Percentiles rank a stretch among this genome's conserved stretches.
These are phyloP conservation scores for Liasis olivaceus DNA, from an alignment of 2,797 vertebrate species.

Conservation along the genomic window DNA sequence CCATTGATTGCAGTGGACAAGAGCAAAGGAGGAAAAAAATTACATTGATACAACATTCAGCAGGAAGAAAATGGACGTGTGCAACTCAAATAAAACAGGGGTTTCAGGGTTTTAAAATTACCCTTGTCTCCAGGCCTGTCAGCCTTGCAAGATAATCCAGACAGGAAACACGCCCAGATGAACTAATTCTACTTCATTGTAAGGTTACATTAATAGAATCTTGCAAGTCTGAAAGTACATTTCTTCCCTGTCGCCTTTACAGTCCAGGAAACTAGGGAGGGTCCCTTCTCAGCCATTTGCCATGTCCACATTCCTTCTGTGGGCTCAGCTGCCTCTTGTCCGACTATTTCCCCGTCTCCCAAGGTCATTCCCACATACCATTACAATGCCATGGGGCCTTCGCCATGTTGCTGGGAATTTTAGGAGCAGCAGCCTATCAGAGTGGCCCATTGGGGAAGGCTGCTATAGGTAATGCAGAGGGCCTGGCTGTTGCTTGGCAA, in stretches of 20 bases:
- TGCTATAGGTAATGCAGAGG: neutral
- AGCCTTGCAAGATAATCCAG: neutral
- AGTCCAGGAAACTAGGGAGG: too few relatives aligned
- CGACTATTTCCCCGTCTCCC: neutral
- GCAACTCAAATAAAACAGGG: neutral
- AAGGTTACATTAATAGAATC: neutral
- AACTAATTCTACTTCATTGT: neutral
- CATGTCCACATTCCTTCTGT: neutral
- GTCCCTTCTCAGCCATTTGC: neutral
- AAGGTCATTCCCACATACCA: neutral
- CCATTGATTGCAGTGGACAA: neutral
- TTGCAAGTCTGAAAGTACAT: neutral
- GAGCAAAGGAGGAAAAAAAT: neutral
- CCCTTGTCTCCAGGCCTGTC: neutral
- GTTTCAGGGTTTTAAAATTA: neutral
- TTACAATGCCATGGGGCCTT: neutral
- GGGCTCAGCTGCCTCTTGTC: neutral
- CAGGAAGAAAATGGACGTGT: neutral
- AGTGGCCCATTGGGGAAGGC: neutral
- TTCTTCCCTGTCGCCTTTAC: neutral
- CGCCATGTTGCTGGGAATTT: neutral
- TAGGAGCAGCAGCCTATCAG: neutral
- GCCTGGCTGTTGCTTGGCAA: neutral
- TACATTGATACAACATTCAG: neutral
- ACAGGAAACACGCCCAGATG: neutral